Evolutionary conservation across 2,113 vertebrate species (phyloP).

Genomic region (Neolamprologus ventralis): DNA sequence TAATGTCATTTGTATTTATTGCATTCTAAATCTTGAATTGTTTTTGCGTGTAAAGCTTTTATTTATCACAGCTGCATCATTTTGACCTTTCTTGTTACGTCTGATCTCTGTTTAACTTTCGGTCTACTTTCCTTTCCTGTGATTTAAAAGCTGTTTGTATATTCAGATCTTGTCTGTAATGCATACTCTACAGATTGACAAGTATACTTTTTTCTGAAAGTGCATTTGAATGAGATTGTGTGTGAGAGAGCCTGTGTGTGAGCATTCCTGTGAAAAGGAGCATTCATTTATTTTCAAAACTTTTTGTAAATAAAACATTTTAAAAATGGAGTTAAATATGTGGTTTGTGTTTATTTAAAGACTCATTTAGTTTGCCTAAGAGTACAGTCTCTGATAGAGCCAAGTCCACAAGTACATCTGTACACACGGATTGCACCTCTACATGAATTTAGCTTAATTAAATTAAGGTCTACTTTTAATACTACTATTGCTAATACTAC

Average conservation of each 20-base stretch:
- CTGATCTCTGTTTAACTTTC: background rate
- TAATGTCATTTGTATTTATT: slow-evolving; percentile 44
- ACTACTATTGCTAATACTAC: background rate
- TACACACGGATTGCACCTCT: background rate
- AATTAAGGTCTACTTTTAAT: background rate
- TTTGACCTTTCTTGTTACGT: background rate
- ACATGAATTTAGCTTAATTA: background rate
- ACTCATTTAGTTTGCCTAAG: background rate
- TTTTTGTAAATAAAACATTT: slow-evolving; percentile 45
- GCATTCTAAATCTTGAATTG: background rate
- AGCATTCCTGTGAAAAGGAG: background rate
- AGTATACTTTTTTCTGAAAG: background rate
- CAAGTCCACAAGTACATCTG: background rate
- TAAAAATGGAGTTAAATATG: background rate
- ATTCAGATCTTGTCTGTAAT: background rate
- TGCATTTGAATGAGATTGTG: background rate
- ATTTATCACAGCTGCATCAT: slow-evolving; percentile 30
- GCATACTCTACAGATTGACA: background rate
- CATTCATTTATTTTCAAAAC: background rate
- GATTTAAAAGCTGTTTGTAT: background rate
- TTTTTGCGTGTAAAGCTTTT: slow-evolving; percentile 21
- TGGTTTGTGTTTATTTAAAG: background rate
- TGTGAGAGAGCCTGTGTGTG: background rate
- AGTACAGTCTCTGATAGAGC: background rate
- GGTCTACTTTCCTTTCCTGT: background rate